Conservation (phyloP, 1,140 invertebrate species). For the Drosophila repleta region DNA sequence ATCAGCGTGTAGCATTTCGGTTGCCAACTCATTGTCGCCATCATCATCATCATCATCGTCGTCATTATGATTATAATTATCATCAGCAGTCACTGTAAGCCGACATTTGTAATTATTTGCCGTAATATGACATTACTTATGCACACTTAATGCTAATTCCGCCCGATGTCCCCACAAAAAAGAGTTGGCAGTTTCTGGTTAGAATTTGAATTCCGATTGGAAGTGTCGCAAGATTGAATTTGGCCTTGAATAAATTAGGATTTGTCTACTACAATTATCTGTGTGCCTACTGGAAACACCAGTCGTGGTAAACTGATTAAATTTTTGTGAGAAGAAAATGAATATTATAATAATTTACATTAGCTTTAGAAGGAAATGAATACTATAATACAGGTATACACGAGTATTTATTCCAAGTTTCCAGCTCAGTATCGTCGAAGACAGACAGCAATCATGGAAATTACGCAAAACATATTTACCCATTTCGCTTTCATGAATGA, state of each 20-base stretch:
- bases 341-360: no score
- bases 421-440: no score
- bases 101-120: slow-evolving; percentile 75
- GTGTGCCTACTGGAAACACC: no score
- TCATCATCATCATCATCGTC: slow-evolving; percentile 4
- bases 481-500: no score
- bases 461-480: no score
- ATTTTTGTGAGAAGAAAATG: no score
- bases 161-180: slow-evolving; percentile 29
- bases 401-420: no score
- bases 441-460: no score
- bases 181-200: slow-evolving; percentile 40
- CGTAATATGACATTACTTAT: slow-evolving; percentile 76
- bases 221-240: slow-evolving; percentile 22
- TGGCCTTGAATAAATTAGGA: slow-evolving; percentile 34
- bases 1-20: slow-evolving; percentile 50
- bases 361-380: no score
- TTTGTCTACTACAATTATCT: not conserved
- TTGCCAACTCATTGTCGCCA: slow-evolving; percentile 10
- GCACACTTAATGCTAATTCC: slow-evolving; percentile 60
- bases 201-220: not conserved
- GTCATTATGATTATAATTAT: not conserved
- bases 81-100: slow-evolving; percentile 36
- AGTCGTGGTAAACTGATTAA: no score
- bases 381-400: no score